A percentile compares a stretch with the other conserved stretches of the same genome.
Conservation (phyloP, 2,797 vertebrate genomes). For the Falco rusticolus region DNA sequence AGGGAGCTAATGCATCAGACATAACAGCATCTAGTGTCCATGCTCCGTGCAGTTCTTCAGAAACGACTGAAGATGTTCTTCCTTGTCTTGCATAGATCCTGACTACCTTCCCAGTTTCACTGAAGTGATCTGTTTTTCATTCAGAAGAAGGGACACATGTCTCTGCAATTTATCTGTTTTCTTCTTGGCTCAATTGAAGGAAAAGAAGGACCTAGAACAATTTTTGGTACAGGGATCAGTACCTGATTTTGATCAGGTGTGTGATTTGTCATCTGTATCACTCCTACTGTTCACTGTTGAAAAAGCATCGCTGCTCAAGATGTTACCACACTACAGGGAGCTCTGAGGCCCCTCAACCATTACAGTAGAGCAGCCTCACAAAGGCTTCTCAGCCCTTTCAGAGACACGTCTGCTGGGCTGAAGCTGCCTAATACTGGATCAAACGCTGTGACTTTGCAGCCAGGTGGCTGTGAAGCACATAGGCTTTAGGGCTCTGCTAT, state of each 20-base stretch:
- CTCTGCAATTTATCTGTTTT: background rate
- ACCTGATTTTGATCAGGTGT: background rate
- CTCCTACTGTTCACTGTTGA: background rate
- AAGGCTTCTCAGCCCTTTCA: background rate
- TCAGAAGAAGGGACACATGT: background rate
- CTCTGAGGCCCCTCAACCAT: background rate
- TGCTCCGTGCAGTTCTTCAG: background rate
- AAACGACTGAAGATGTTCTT: background rate
- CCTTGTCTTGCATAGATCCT: background rate
- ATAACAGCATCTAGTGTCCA: background rate
- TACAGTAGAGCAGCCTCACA: background rate
- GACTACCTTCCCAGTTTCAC: background rate
- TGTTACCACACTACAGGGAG: background rate
- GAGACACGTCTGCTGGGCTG: background rate
- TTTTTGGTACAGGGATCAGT: background rate
- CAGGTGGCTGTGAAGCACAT: background rate
- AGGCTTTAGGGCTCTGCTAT: background rate
- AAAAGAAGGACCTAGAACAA: background rate
- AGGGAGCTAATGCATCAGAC: background rate
- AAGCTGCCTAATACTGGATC: background rate
- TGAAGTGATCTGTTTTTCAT: background rate
- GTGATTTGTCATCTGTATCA: background rate
- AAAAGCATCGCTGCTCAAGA: fast-evolving
- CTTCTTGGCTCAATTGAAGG: background rate
- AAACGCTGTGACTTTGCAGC: background rate